Base-by-base conservation (phyloP, 2,113 vertebrate genomes). In the Eclectus roratus region DNA sequence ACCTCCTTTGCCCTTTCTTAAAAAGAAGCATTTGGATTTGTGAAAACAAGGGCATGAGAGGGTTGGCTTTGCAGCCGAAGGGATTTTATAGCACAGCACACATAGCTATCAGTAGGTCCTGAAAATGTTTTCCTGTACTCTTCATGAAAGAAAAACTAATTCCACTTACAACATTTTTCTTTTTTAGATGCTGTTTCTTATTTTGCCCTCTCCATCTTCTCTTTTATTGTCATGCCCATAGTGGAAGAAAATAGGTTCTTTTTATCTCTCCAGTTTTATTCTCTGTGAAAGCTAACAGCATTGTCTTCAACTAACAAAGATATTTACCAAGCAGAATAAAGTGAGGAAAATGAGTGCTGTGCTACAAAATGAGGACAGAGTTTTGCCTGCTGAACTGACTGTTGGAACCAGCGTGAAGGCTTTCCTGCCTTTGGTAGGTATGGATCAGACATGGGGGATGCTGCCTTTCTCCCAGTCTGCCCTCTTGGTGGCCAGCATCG, bases 131-230 rank as follows among this genome's bases (percentile, higher is more conserved):
- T 90, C 65, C 56, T 86, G 31, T 37, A 69, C 52, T 81, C 44
- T 39, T 72, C 70, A 44, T 81, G 81, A 91, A 92, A 89, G 73
- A 96, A 81, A 95, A 94, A 37, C 35, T 88, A 94, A 93, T 95
- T 89, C 87, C 35, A 74, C 85, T 96, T 94, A 95, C 33, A 95
- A 55, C 52, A 5, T 72, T 83, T 88, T 80, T 85, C 44, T 74
- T 80, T 77, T 69, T 65, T 79, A 70, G 65, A 91, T 82, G 53
- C 29, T 49, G 39, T 64, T 88, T 91, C 76, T 68, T 92, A 77
- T 93, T 81, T 88, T 84, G 15, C 29, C 33, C 55, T 78, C 69
- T 89, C 31, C 52, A 60, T 77, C 91, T 80, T 76, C 52, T 41
- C 46, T 92, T 94, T 85, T 84, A 87, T 89, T 89, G 46, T 63